phyloP scores from a whole-genome alignment of 2,888 invertebrate genomes.

The Ephialtes manifestator region DNA sequence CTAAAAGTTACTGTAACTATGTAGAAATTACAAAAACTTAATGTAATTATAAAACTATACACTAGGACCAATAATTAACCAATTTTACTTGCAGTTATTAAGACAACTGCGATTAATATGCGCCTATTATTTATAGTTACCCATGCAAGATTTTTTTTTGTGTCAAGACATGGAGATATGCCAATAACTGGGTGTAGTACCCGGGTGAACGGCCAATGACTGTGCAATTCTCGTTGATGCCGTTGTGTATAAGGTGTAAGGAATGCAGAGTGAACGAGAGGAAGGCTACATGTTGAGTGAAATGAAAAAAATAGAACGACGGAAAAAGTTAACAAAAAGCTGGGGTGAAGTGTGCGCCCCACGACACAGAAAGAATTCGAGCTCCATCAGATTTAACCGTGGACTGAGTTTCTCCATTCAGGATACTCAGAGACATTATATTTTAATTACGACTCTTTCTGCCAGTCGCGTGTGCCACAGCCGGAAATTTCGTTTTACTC shows the following conservation, averaged over 20 bases:
- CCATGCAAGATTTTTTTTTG: not conserved
- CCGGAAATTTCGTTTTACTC: slow-evolving; percentile 16
- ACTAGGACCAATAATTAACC: too few species aligned
- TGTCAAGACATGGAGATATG: not conserved
- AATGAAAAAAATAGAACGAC: not conserved
- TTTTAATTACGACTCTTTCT: slow-evolving; percentile 33
- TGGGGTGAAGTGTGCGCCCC: not conserved
- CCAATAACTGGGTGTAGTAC: not conserved
- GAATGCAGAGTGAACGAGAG: slow-evolving; percentile 1
- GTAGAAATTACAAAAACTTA: too few species aligned
- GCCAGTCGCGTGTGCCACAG: slow-evolving; percentile 3
- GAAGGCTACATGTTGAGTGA: not conserved
- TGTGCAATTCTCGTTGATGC: too few species aligned
- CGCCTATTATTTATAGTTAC: too few species aligned
- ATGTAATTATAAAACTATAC: too few species aligned
- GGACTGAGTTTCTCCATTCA: slow-evolving; percentile 16
- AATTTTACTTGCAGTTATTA: too few species aligned
- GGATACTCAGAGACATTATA: slow-evolving; percentile 18
- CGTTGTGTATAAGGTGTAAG: not conserved
- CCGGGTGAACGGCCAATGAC: not conserved
- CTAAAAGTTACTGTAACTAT: too few species aligned
- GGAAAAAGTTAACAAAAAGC: not conserved
- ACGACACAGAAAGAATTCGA: slow-evolving; percentile 20
- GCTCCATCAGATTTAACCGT: not conserved
- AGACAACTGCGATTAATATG: not conserved